phyloP scores from a whole-genome alignment of 2,888 invertebrate genomes.

The Himalopsyche tibetana region DNA sequence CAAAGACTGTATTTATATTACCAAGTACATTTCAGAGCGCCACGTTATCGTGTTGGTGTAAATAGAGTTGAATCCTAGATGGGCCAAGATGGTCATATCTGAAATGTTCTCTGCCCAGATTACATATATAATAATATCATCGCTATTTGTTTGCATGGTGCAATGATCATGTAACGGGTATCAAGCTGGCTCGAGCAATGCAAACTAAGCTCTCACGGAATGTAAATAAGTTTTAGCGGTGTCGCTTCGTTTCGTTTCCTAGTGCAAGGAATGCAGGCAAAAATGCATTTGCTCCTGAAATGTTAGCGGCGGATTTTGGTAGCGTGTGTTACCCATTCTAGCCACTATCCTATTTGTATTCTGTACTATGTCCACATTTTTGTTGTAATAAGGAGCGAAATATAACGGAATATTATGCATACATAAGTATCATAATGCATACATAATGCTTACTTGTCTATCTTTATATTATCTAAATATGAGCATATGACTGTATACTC shows the following conservation, averaged over 20 bases:
- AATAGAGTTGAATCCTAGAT: too few species aligned
- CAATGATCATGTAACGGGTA: neutral
- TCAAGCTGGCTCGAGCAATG: neutral
- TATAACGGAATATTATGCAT: neutral
- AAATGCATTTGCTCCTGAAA: conserved; percentile 9
- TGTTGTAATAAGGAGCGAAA: neutral
- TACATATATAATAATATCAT: neutral
- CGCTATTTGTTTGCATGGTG: neutral
- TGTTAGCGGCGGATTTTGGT: neutral
- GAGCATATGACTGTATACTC: neutral
- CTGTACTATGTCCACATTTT: neutral
- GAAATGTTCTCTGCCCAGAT: neutral
- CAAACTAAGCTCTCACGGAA: neutral
- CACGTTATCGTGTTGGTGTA: neutral
- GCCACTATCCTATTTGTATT: neutral
- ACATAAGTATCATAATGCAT: too few species aligned
- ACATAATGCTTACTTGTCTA: too few species aligned
- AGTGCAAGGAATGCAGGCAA: neutral
- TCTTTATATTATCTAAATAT: neutral
- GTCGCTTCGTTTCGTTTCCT: neutral
- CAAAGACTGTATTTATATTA: too few species aligned
- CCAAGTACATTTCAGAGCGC: too few species aligned
- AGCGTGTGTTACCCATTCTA: neutral
- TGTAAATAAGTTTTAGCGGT: neutral
- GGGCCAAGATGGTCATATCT: too few species aligned